Evolutionary conservation across 2,888 invertebrate genomes (phyloP).

Genomic region (Cenopis cana): DNA sequence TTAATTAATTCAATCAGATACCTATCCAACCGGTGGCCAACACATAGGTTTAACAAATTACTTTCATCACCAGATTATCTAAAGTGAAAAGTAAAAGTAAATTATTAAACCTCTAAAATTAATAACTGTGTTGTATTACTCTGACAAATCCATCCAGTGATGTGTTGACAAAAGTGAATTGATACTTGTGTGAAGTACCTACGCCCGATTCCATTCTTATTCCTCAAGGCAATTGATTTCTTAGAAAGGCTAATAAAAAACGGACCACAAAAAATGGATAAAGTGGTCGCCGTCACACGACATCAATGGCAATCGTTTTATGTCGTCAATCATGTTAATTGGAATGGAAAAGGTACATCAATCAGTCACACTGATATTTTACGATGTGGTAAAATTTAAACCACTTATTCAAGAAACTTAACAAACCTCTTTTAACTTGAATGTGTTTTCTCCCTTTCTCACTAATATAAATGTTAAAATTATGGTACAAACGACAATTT

Average conservation of each 20-base stretch:
- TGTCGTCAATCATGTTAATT: conserved; percentile 55
- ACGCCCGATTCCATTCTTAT: conserved; percentile 15
- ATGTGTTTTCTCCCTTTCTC: too few relatives aligned
- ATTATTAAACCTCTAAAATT: conserved; percentile 16
- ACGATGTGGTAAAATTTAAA: not conserved
- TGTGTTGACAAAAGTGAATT: conserved; percentile 21
- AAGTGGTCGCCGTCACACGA: conserved; percentile 44
- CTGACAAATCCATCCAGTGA: conserved; percentile 11
- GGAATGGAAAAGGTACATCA: conserved; percentile 52
- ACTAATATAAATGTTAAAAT: too few relatives aligned
- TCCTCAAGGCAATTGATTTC: conserved; percentile 32
- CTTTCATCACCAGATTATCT: conserved; percentile 31
- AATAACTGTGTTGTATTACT: conserved; percentile 18
- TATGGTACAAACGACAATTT: too few relatives aligned
- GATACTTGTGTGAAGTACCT: conserved; percentile 27
- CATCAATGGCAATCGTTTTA: conserved; percentile 48
- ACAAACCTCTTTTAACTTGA: too few relatives aligned
- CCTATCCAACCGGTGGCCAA: not conserved
- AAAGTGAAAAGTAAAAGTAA: conserved; percentile 42
- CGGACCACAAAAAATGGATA: conserved; percentile 28
- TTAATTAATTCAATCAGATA: conserved; percentile 20
- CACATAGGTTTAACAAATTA: conserved; percentile 17
- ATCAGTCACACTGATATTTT: conserved; percentile 30
- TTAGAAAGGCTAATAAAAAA: conserved; percentile 36
- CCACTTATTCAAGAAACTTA: not conserved